Evolutionary conservation across 2,888 invertebrate species (phyloP).

Genomic region (Autographa pulchrina): DNA sequence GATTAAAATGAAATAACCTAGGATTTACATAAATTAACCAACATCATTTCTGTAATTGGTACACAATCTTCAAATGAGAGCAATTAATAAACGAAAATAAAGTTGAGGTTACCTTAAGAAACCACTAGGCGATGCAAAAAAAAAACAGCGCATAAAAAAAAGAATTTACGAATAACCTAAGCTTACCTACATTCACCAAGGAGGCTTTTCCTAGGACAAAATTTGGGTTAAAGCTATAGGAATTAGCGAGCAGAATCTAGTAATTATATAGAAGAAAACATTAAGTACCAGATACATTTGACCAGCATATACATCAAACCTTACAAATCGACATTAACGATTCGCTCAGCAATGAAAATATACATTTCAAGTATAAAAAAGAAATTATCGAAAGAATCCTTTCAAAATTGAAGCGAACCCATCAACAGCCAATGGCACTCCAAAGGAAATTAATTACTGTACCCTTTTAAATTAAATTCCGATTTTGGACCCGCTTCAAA

Average conservation of each 20-base stretch:
- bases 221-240: no score
- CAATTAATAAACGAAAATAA: no score
- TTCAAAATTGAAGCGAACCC: neutral
- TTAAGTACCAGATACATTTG: neutral
- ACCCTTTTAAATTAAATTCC: constrained; percentile 27
- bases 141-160: no score
- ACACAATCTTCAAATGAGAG: no score
- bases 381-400: neutral
- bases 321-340: neutral
- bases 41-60: no score
- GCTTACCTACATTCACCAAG: no score
- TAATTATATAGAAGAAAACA: neutral
- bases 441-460: constrained; percentile 52
- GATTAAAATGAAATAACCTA: no score
- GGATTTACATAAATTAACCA: no score
- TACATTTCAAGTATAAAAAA: neutral
- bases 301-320: neutral
- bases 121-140: no score
- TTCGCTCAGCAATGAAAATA: neutral
- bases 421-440: constrained; percentile 7
- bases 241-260: neutral
- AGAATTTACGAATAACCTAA: no score
- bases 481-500: constrained; percentile 23
- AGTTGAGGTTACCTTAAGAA: no score
- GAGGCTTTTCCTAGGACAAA: no score